Conservation (phyloP, 2,113 vertebrate genomes). For the Dicentrarchus labrax region DNA sequence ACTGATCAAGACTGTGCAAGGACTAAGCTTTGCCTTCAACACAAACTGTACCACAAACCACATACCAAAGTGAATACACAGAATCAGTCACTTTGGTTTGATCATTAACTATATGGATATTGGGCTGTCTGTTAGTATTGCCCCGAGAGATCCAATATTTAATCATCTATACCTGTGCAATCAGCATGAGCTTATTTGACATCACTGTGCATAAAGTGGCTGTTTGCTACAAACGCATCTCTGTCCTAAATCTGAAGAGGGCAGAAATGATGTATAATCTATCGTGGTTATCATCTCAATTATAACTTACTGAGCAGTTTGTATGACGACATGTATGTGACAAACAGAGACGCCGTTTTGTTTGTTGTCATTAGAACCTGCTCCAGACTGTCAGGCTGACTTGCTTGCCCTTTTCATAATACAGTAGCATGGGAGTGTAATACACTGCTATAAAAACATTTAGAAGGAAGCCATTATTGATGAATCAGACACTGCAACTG, state of each 20-base stretch:
- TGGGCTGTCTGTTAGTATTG: neutral
- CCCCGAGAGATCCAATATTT: neutral
- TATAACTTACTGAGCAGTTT: neutral
- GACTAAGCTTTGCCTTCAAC: neutral
- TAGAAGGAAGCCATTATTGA: neutral
- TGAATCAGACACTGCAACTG: neutral
- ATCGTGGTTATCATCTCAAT: slow-evolving; percentile 1
- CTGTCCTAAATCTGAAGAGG: neutral
- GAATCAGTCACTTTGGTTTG: neutral
- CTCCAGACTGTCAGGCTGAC: neutral
- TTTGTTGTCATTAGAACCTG: neutral
- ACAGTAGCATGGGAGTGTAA: neutral
- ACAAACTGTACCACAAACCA: neutral
- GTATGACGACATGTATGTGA: slow-evolving; percentile 10
- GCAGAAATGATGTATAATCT: neutral
- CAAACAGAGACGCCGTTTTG: neutral
- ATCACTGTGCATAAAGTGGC: neutral
- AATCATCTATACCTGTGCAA: neutral
- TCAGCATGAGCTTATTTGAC: neutral
- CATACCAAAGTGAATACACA: neutral
- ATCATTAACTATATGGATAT: neutral
- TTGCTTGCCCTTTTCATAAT: slow-evolving; percentile 2
- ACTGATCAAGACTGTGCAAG: neutral
- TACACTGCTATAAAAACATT: neutral
- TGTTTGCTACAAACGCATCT: neutral